Base-by-base conservation (phyloP, 2,888 invertebrate species). In the Amiota minor region DNA sequence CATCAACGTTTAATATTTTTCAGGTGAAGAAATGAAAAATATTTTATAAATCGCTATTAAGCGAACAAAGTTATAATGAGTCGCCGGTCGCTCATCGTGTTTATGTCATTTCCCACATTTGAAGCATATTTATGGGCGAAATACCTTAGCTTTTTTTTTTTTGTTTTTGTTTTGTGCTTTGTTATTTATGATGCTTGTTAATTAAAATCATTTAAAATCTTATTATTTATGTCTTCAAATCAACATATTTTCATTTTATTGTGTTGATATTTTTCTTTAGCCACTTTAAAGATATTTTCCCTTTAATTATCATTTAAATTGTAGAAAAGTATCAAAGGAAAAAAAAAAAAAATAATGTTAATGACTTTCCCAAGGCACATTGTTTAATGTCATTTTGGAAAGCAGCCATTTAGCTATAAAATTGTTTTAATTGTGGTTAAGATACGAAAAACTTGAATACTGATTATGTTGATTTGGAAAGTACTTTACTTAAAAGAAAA, bases 181-280 rank as follows among this genome's bases (percentile, higher is more conserved):
- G 64, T 46, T 68, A 68, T 68, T 68, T 68, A 68, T 68, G 50
- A 46, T 12, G 53, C 23, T 68, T 68, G 67, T 68, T 68, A 68
- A 68, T 68, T 68, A 68, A 68, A 68, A 23, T 14, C 67, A 53
- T 68, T 18, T 53, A 50, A 68, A 68, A 53, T 68, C 20, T 16
- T 18, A 49, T 12, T 67, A 49, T 50, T 67, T 68, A 16, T 53
- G 18, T 18, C 23, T 8, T 23, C 23, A 68, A 68, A 50, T 50
- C 67, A 53, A 50, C 53, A 53, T 20, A 50, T 49, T 68, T 20
- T 68, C 18, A 18, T 35, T 20, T n/a, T 20, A 20, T 59, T 35
- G 6, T 35, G 35, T 35, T 35, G 35, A 35, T 35, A 35, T 35
- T 35, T 35, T 35, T 12, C 45, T 62, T 35, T 35, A 8, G 11